Percentiles rank a stretch among this genome's conserved stretches.
Conservation (phyloP, 1,140 invertebrate genomes). For the Drosophila triauraria region DNA sequence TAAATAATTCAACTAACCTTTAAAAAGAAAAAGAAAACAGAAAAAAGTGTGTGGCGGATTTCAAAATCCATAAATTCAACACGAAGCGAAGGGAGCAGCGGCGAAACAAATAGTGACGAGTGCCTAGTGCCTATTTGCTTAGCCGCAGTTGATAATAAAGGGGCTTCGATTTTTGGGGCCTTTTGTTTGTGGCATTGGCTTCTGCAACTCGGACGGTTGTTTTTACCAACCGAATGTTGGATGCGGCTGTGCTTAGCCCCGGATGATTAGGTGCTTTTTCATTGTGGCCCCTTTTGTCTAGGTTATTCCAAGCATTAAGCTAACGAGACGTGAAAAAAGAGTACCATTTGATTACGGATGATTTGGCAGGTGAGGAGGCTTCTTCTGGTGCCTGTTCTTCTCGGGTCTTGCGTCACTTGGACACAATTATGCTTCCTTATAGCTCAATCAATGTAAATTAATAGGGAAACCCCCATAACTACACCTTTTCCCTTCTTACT, state of each 20-base stretch:
- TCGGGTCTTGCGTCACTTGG: conserved; percentile 14
- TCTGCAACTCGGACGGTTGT: conserved; percentile 44
- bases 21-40: conserved; percentile 38
- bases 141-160: conserved; percentile 49
- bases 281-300: conserved; percentile 56
- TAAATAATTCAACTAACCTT: conserved; percentile 69
- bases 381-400: conserved; percentile 20
- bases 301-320: conserved; percentile 54
- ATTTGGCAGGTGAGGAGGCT: conserved; percentile 21
- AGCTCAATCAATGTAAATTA: neutral
- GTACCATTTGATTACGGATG: conserved; percentile 43
- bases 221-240: conserved; percentile 15
- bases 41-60: conserved; percentile 23
- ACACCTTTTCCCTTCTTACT: neutral
- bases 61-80: conserved; percentile 59
- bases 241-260: conserved; percentile 10
- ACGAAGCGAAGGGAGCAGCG: conserved; percentile 32
- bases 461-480: no score
- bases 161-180: conserved; percentile 54
- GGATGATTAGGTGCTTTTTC: conserved; percentile 60
- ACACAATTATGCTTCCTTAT: neutral
- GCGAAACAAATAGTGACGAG: conserved; percentile 55
- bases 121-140: conserved; percentile 49
- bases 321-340: conserved; percentile 33
- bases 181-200: conserved; percentile 61